Conservation (phyloP, 2,113 vertebrate species). For the Lepus americanus region DNA sequence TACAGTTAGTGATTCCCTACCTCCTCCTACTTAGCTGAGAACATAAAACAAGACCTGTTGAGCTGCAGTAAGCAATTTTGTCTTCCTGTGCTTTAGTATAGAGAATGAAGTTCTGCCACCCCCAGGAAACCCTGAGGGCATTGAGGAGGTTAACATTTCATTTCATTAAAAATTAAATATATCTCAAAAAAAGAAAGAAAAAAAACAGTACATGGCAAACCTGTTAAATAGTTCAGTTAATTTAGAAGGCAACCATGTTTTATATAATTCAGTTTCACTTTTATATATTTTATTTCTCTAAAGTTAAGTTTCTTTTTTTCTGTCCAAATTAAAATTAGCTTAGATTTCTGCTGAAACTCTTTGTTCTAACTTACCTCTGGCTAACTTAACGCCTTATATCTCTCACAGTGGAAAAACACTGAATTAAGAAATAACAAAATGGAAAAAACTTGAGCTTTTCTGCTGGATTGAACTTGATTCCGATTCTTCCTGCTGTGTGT, state of each 20-base stretch:
- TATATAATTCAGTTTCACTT: constrained; percentile 10
- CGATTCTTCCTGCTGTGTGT: constrained; percentile 36
- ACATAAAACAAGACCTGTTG: constrained; percentile 20
- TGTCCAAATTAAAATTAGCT: background rate
- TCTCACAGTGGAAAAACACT: constrained; percentile 43
- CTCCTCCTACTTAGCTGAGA: background rate
- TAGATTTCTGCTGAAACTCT: constrained; percentile 9
- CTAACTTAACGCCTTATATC: constrained; percentile 28
- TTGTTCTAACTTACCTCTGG: background rate
- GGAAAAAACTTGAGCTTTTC: constrained; percentile 45
- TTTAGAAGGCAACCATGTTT: constrained; percentile 45
- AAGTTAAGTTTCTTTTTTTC: constrained; percentile 27
- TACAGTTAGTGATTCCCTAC: constrained; percentile 25
- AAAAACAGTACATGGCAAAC: constrained; percentile 4
- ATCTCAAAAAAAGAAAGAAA: constrained; percentile 1
- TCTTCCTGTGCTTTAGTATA: background rate
- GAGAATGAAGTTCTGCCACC: background rate
- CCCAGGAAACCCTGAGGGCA: background rate
- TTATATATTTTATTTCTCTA: constrained; percentile 56
- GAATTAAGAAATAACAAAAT: constrained; percentile 50
- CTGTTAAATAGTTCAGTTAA: constrained; percentile 10
- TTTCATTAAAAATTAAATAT: constrained; percentile 54
- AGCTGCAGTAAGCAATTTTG: background rate
- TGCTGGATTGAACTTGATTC: constrained; percentile 17
- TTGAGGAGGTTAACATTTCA: background rate